Conservation (phyloP, 2,888 invertebrate species). For the Lottia scabra region DNA sequence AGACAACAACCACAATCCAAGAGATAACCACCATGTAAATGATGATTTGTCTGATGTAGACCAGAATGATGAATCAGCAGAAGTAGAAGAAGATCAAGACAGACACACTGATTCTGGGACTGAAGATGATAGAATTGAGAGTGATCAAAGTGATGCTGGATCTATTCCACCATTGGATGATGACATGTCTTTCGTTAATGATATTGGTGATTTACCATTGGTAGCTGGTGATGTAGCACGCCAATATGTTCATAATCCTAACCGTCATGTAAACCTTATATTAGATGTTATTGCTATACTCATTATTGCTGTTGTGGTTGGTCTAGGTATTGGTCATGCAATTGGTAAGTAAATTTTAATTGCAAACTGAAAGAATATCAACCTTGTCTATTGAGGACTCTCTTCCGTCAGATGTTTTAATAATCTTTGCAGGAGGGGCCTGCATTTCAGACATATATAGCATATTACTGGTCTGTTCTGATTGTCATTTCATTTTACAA, state of each 20-base stretch:
- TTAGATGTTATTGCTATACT: constrained; percentile 33
- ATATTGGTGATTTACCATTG: constrained; percentile 37
- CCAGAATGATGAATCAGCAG: neutral
- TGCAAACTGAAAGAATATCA: no score
- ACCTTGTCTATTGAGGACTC: no score
- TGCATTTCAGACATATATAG: no score
- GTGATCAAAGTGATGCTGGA: constrained; percentile 37
- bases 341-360: constrained; percentile 21
- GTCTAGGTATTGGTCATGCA: constrained; percentile 32
- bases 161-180: constrained; percentile 27
- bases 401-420: no score
- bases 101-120: neutral
- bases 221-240: constrained; percentile 27
- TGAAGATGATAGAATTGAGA: constrained; percentile 33
- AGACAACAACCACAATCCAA: neutral
- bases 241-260: constrained; percentile 34
- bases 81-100: constrained; percentile 6
- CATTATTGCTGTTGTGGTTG: constrained; percentile 28
- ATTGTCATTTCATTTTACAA: no score
- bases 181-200: constrained; percentile 29
- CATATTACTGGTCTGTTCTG: no score
- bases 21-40: neutral
- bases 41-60: neutral
- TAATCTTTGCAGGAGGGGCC: no score
- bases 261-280: constrained; percentile 30